phyloP scores from a whole-genome alignment of 1,140 invertebrate species.

The Aphis gossypii region DNA sequence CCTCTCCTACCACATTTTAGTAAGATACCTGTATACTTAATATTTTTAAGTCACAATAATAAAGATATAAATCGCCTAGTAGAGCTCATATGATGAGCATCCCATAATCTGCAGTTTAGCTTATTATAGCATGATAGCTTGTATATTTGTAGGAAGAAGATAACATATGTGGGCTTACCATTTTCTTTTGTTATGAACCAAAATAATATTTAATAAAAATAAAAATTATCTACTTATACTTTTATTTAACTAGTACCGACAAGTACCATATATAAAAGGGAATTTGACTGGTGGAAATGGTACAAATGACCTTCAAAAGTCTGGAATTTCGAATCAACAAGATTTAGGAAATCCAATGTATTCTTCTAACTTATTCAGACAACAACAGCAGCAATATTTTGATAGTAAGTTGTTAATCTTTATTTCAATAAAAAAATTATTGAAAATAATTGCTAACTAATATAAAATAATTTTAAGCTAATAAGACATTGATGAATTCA shows the following conservation, averaged over 20 bases:
- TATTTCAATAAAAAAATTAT: background rate
- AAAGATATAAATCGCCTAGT: too few relatives aligned
- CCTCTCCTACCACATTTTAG: too few relatives aligned
- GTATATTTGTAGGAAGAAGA: too few relatives aligned
- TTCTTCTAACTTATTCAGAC: conserved; percentile 52
- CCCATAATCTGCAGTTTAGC: too few relatives aligned
- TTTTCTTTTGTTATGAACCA: background rate
- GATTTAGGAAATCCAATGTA: conserved; percentile 52
- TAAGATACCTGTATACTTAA: too few relatives aligned
- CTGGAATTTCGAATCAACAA: conserved; percentile 53
- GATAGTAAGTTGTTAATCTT: background rate
- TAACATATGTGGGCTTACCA: background rate
- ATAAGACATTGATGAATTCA: conserved; percentile 51
- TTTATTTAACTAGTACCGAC: conserved; percentile 25
- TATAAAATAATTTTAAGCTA: conserved; percentile 8
- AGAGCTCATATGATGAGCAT: too few relatives aligned
- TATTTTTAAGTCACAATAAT: too few relatives aligned
- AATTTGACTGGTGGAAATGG: conserved; percentile 41
- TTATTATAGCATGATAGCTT: too few relatives aligned
- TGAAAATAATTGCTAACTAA: background rate
- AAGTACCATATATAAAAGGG: conserved; percentile 42
- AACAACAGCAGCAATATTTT: conserved; percentile 36
- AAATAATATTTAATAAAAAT: background rate
- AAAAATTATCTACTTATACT: background rate
- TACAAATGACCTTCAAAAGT: conserved; percentile 51